Evolutionary conservation across 2,797 vertebrate species (phyloP), one percentile per base, ranked within the genome.

Genomic region (Lemur catta): DNA sequence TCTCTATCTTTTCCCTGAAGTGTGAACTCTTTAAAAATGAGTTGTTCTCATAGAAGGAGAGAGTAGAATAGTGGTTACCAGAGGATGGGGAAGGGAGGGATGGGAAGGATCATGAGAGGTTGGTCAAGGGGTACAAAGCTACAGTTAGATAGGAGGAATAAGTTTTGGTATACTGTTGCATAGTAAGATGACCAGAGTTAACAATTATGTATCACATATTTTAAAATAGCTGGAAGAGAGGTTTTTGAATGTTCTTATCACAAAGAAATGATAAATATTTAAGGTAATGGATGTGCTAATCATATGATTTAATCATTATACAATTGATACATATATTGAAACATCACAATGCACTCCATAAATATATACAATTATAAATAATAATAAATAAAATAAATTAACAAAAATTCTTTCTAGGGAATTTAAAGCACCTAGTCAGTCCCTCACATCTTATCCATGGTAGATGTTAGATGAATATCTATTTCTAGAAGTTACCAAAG

Each of bases 401-500:
- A 46, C 91, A 61, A 67, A 46, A 55, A 69, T 48, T 41, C 48
- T 30, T 14, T 5, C 33, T 46, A 28, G 17, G 33, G 46, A 7
- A 72, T 89, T 81, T 85, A 72, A 93, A 94, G 5, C n/a, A 13
- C 26, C 9, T 85, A 28, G 15, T 87, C 7, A 26, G 20, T 80
- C 35, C 20, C 35, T 92, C 69, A 67, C 20, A 41, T 75, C 35
- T 81, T 86, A 81, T 57, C 71, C 22, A 35, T 95, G 61, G n/a
- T 76, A 57, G 61, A 14, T 63, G 28, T 63, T 89, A 7, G 15
- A 38, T 33, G 33, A 93, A 33, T 91, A 71, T 88, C 46, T 75
- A 2, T 75, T 97, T 92, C 95, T 96, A 57, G 72, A 74, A 84
- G 17, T 79, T 88, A 59, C 33, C 43, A 33, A 33, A n/a, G 17